Percentiles rank a stretch among this genome's conserved stretches.
phyloP scores from a whole-genome alignment of 2,113 vertebrate species.

The Plecturocebus donacophilus region DNA sequence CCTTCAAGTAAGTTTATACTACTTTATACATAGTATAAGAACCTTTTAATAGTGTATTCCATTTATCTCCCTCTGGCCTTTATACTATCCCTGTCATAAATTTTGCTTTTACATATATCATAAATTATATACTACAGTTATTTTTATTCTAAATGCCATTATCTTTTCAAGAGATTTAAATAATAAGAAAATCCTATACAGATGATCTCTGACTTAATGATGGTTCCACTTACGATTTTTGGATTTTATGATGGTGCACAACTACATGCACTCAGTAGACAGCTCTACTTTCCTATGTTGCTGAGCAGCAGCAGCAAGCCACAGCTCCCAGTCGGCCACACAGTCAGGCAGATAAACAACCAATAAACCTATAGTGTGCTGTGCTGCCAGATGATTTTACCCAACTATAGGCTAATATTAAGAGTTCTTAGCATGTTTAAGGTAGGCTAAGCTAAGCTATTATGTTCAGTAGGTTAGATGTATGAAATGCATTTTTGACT shows the following conservation, averaged over 20 bases:
- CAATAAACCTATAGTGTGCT: background rate
- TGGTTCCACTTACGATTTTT: background rate
- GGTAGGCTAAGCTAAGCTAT: background rate
- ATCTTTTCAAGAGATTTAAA: background rate
- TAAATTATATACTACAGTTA: background rate
- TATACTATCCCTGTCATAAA: background rate
- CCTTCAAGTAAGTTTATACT: background rate
- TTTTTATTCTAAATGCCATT: background rate
- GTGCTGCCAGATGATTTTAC: background rate
- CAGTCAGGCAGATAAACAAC: background rate
- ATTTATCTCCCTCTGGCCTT: background rate
- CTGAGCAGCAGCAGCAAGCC: background rate
- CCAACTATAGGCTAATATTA: background rate
- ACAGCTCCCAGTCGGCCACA: background rate
- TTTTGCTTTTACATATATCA: background rate
- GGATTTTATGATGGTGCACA: background rate
- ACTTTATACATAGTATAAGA: background rate
- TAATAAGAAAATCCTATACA: background rate
- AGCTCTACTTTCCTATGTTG: background rate
- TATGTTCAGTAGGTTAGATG: background rate
- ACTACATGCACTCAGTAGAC: background rate
- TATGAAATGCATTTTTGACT: background rate
- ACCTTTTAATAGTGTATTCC: background rate
- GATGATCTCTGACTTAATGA: background rate
- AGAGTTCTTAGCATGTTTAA: background rate